Evolutionary conservation across 2,888 invertebrate species (phyloP).

Genomic region (Brachylomia viminalis): DNA sequence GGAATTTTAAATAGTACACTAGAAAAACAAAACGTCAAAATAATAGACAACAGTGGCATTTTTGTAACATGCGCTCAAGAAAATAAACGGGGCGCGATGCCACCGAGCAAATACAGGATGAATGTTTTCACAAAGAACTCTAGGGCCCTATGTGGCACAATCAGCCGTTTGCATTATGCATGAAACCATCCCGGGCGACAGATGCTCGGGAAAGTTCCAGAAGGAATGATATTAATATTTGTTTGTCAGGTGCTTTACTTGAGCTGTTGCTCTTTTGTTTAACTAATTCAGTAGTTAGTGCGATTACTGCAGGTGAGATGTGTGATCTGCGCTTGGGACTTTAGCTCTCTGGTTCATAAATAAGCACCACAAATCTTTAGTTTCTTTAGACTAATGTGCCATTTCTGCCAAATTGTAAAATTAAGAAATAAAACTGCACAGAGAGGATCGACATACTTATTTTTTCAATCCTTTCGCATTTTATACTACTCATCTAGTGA

Average conservation of each 20-base stretch:
- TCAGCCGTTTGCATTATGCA: conserved; percentile 89
- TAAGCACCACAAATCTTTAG: not conserved
- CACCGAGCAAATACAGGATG: conserved; percentile 79
- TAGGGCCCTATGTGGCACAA: conserved; percentile 82
- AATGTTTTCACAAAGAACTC: conserved; percentile 85
- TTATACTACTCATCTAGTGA: too few relatives aligned
- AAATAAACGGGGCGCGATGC: conserved; percentile 65
- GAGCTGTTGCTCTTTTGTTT: conserved; percentile 68
- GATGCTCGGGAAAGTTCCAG: conserved; percentile 77
- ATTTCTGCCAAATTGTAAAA: too few relatives aligned
- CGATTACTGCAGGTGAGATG: not conserved
- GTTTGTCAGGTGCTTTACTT: conserved; percentile 77
- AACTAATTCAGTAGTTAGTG: conserved; percentile 26
- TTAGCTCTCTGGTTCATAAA: not conserved
- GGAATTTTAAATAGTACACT: conserved; percentile 5
- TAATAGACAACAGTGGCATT: conserved; percentile 64
- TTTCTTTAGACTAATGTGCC: not conserved
- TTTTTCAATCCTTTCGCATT: too few relatives aligned
- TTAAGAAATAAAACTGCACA: too few relatives aligned
- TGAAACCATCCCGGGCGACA: conserved; percentile 85
- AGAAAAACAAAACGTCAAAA: conserved; percentile 48
- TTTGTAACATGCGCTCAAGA: conserved; percentile 68
- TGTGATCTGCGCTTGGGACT: not conserved
- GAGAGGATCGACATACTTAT: too few relatives aligned
- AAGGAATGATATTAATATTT: conserved; percentile 80